Conservation (phyloP, 2,888 invertebrate species). For the Sipha maydis region DNA sequence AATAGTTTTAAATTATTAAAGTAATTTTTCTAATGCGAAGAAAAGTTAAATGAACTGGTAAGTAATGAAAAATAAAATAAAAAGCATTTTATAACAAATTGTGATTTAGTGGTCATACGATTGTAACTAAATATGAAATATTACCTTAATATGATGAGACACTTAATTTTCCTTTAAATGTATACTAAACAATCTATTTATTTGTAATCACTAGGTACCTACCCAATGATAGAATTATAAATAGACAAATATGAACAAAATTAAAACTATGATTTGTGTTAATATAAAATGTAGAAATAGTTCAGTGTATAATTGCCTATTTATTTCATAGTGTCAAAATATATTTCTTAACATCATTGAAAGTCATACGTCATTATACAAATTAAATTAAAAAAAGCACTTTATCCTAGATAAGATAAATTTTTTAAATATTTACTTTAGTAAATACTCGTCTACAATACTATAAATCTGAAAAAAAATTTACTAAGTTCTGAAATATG, state of each 20-base stretch:
- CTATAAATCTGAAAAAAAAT: not conserved
- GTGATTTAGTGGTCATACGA: constrained; percentile 25
- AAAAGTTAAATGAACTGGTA: too few relatives aligned
- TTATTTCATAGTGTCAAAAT: not conserved
- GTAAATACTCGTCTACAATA: not conserved
- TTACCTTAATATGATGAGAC: constrained; percentile 44
- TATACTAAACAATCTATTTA: constrained; percentile 43
- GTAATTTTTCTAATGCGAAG: too few relatives aligned
- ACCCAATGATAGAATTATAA: constrained; percentile 54
- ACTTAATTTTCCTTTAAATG: constrained; percentile 50
- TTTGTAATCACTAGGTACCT: constrained; percentile 47
- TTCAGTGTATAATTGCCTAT: not conserved
- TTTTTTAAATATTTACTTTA: not conserved
- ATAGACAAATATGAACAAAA: constrained; percentile 36
- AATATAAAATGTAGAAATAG: constrained; percentile 7
- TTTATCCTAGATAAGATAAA: constrained; percentile 1
- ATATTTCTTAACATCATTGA: not conserved
- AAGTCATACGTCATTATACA: not conserved
- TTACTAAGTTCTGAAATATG: not conserved
- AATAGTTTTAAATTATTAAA: too few relatives aligned
- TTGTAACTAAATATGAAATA: constrained; percentile 37
- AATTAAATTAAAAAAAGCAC: not conserved
- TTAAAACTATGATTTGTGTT: not conserved
- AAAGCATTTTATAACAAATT: constrained; percentile 21
- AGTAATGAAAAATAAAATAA: not conserved